Evolutionary conservation across 2,888 invertebrate species (phyloP).

Genomic region (Hesperia comma): DNA sequence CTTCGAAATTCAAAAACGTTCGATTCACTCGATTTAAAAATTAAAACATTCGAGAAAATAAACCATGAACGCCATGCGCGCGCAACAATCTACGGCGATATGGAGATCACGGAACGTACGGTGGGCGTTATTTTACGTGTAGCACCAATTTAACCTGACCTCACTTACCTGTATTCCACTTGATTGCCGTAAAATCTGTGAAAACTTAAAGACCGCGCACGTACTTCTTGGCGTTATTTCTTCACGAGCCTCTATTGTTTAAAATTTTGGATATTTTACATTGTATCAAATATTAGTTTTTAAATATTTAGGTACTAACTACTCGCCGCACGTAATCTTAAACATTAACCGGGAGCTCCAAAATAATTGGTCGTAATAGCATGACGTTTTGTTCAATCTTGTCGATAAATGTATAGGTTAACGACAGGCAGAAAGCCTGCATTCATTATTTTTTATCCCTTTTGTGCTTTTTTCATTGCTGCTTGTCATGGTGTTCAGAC

Average conservation of each 20-base stretch:
- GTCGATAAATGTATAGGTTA: slow-evolving; percentile 47
- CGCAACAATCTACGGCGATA: slow-evolving; percentile 67
- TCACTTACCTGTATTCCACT: slow-evolving; percentile 40
- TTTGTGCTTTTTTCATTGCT: slow-evolving; percentile 2
- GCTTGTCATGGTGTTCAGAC: background rate
- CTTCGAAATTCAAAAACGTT: slow-evolving; percentile 30
- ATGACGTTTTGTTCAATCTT: slow-evolving; percentile 47
- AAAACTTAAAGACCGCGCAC: too few species aligned
- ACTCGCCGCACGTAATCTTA: too few species aligned
- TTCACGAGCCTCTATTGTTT: too few species aligned
- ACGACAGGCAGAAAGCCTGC: slow-evolving; percentile 35
- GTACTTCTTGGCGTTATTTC: too few species aligned
- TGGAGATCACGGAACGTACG: slow-evolving; percentile 48
- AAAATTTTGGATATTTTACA: too few species aligned
- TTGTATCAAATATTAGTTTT: too few species aligned
- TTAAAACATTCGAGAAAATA: slow-evolving; percentile 38
- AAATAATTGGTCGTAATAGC: slow-evolving; percentile 39
- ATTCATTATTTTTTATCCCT: slow-evolving; percentile 36
- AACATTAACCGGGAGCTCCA: slow-evolving; percentile 37
- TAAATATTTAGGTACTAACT: too few species aligned
- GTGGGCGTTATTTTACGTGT: slow-evolving; percentile 66
- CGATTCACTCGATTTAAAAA: slow-evolving; percentile 21
- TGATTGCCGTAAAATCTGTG: slow-evolving; percentile 3
- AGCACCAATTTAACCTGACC: slow-evolving; percentile 57
- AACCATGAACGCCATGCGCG: slow-evolving; percentile 56